Percentiles rank a stretch among this genome's conserved stretches.
Evolutionary conservation across 1,140 invertebrate species (phyloP).

Genomic region (Listronotus bonariensis): DNA sequence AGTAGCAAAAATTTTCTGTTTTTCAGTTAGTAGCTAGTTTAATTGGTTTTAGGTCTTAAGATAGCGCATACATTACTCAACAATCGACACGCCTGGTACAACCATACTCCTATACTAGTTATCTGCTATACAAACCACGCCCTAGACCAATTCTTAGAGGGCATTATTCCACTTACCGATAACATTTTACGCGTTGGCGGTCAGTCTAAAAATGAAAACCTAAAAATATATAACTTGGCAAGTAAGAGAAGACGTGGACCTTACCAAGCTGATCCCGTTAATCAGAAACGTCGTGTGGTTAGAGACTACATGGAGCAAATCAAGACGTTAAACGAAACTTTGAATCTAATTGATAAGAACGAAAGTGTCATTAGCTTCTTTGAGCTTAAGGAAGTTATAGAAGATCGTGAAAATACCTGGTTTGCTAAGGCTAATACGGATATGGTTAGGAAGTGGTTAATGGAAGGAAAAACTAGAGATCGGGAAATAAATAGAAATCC

Average conservation of each 20-base stretch:
- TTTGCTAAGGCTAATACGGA: slow-evolving; percentile 34
- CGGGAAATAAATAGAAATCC: background rate
- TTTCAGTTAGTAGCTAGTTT: slow-evolving; percentile 1
- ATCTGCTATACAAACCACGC: slow-evolving; percentile 89
- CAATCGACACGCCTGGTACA: slow-evolving; percentile 54
- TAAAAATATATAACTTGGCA: slow-evolving; percentile 59
- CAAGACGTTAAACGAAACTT: slow-evolving; percentile 24
- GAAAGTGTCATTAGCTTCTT: slow-evolving; percentile 33
- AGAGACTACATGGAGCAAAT: slow-evolving; percentile 21
- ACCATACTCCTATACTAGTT: slow-evolving; percentile 67
- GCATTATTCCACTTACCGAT: slow-evolving; percentile 61
- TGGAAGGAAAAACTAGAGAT: slow-evolving; percentile 24
- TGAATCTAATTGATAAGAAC: slow-evolving; percentile 25
- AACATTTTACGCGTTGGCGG: slow-evolving; percentile 74
- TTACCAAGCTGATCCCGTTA: background rate
- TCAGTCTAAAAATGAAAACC: slow-evolving; percentile 65
- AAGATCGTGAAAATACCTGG: slow-evolving; percentile 40
- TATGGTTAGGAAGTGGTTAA: slow-evolving; percentile 42
- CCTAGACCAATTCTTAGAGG: slow-evolving; percentile 86
- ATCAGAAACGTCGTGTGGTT: slow-evolving; percentile 13
- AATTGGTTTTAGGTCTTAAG: slow-evolving; percentile 61
- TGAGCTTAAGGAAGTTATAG: slow-evolving; percentile 33
- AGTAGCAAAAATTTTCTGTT: too few species aligned
- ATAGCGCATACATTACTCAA: slow-evolving; percentile 64
- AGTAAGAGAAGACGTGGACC: slow-evolving; percentile 3